A percentile compares a stretch with the other conserved stretches of the same genome.
Conservation (phyloP, 2,113 vertebrate genomes). For the Polypterus bichir region DNA sequence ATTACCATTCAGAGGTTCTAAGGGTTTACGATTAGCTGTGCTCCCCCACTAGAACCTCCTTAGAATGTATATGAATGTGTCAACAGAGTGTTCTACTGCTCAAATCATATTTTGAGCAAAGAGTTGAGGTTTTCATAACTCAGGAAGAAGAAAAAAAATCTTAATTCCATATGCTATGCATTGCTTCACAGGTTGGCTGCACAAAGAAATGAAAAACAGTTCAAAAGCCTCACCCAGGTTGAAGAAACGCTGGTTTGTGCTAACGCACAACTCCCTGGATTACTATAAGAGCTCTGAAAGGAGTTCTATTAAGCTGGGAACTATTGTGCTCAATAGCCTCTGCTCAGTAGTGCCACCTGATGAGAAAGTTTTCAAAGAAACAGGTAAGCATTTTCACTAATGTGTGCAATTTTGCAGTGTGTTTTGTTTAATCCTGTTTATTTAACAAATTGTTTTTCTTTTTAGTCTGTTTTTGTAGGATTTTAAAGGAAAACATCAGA, state of each 20-base stretch:
- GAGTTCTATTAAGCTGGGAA: constrained; percentile 75
- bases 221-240: constrained; percentile 68
- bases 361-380: constrained; percentile 88
- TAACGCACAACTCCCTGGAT: constrained; percentile 92
- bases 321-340: constrained; percentile 86
- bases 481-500: too few species aligned
- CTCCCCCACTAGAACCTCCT: constrained; percentile 98
- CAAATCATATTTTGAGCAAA: too few species aligned
- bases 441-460: too few species aligned
- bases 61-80: not conserved
- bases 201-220: constrained; percentile 87
- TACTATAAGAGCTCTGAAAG: constrained; percentile 94
- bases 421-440: too few species aligned
- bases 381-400: constrained; percentile 42
- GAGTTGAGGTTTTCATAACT: too few species aligned
- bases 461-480: too few species aligned
- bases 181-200: constrained; percentile 70
- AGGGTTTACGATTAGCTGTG: constrained; percentile 91
- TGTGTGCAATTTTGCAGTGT: too few species aligned
- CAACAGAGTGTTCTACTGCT: too few species aligned
- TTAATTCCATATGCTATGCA: not conserved
- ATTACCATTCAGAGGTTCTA: constrained; percentile 63
- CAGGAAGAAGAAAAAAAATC: too few species aligned
- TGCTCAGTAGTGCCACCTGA: constrained; percentile 82
- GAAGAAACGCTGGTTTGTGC: constrained; percentile 95